phyloP scores from a whole-genome alignment of 2,113 vertebrate genomes.

The Oxygymnocypris stewartii region DNA sequence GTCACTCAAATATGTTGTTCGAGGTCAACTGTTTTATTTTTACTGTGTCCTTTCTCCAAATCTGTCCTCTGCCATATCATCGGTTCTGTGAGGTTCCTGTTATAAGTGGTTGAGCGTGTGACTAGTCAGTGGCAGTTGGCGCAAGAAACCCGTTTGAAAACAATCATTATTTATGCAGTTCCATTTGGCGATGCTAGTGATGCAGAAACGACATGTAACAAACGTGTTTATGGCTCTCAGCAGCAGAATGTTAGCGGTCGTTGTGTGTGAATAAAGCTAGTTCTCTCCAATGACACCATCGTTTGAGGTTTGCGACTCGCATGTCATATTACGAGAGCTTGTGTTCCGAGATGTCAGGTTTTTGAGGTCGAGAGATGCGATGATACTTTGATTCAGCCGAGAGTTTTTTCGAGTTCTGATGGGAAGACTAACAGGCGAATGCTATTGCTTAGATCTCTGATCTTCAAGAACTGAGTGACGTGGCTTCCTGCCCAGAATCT shows the following conservation, averaged over 20 bases:
- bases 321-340: conserved; percentile 3
- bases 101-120: background rate
- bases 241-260: conserved; percentile 13
- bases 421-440: conserved; percentile 35
- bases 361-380: conserved; percentile 8
- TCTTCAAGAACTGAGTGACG: conserved; percentile 48
- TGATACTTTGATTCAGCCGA: conserved; percentile 3
- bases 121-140: background rate
- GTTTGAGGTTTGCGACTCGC: conserved; percentile 6
- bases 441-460: conserved; percentile 35
- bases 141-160: background rate
- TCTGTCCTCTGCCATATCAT: background rate
- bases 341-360: conserved; percentile 13
- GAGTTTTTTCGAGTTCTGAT: conserved; percentile 19
- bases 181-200: background rate
- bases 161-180: background rate
- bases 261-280: conserved; percentile 26
- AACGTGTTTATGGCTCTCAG: conserved; percentile 37
- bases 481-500: conserved; percentile 53
- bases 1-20: background rate
- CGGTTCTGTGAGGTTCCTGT: background rate
- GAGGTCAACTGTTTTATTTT: background rate
- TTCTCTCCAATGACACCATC: conserved; percentile 3
- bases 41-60: background rate
- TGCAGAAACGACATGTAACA: background rate